These are phyloP conservation scores for Parnassius glacialis DNA, from an alignment of 2,888 invertebrate genomes.

Conservation along the genomic window DNA sequence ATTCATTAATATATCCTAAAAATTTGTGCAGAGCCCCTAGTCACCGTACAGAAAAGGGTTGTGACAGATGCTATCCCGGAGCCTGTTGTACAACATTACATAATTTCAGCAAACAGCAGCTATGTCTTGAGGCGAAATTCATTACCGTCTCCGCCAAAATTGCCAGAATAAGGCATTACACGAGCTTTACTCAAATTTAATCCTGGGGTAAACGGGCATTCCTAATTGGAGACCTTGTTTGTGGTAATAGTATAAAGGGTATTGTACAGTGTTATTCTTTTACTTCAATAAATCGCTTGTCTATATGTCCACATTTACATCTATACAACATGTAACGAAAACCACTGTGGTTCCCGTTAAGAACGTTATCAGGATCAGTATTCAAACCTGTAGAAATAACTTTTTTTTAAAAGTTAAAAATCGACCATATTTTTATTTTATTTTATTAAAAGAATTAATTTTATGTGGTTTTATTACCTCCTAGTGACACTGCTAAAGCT, in stretches of 20 bases:
- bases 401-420: no score
- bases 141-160: slow-evolving; percentile 43
- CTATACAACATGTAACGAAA: no score
- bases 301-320: neutral
- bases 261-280: slow-evolving; percentile 15
- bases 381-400: no score
- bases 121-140: slow-evolving; percentile 61
- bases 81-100: slow-evolving; percentile 37
- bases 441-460: no score
- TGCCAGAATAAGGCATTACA: slow-evolving; percentile 34
- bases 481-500: no score
- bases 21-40: slow-evolving; percentile 9
- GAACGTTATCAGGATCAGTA: no score
- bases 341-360: no score
- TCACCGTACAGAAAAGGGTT: slow-evolving; percentile 54
- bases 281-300: neutral
- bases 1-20: no score
- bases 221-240: slow-evolving; percentile 44
- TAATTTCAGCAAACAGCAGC: slow-evolving; percentile 45
- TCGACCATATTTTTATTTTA: no score
- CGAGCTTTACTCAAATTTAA: slow-evolving; percentile 36
- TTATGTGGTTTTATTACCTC: no score
- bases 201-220: slow-evolving; percentile 35
- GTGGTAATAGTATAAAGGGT: slow-evolving; percentile 31
- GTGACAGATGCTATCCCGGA: slow-evolving; percentile 50